Evolutionary conservation across 2,797 vertebrate genomes (phyloP).

Genomic region (Pelobates cultripes): DNA sequence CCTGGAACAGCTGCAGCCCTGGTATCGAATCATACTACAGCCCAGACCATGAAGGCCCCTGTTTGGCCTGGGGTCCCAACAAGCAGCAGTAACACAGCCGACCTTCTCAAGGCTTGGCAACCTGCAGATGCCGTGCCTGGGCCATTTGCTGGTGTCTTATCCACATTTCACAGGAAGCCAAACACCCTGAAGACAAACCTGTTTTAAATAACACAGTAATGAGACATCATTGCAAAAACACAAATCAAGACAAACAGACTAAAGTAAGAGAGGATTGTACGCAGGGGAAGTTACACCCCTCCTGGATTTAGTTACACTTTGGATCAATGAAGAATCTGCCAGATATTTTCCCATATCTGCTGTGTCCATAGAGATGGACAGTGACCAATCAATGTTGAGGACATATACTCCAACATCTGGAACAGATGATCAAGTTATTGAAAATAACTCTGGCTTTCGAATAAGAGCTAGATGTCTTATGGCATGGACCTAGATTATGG

Average conservation of each 20-base stretch:
- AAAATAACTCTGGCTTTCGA: not conserved
- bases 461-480: not conserved
- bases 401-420: too few species aligned
- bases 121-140: constrained; percentile 88
- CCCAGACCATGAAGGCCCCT: constrained; percentile 84
- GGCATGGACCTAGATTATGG: not conserved
- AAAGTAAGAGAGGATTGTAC: not conserved
- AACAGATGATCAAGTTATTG: too few species aligned
- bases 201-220: constrained; percentile 75
- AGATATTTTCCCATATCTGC: not conserved
- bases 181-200: constrained; percentile 89
- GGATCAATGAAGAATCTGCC: not conserved
- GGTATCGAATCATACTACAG: constrained; percentile 71
- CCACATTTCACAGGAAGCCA: constrained; percentile 94
- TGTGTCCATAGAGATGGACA: not conserved
- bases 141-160: constrained; percentile 92
- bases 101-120: constrained; percentile 94
- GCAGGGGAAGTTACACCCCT: not conserved
- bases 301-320: not conserved
- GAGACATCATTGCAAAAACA: not conserved
- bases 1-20: constrained; percentile 74
- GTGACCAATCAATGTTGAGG: not conserved
- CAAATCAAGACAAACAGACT: not conserved
- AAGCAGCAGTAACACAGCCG: constrained; percentile 78
- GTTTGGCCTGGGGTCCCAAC: constrained; percentile 84